A percentile compares a stretch with the other conserved stretches of the same genome.
phyloP scores from a whole-genome alignment of 2,797 vertebrate genomes.

The Passerculus sandwichensis region DNA sequence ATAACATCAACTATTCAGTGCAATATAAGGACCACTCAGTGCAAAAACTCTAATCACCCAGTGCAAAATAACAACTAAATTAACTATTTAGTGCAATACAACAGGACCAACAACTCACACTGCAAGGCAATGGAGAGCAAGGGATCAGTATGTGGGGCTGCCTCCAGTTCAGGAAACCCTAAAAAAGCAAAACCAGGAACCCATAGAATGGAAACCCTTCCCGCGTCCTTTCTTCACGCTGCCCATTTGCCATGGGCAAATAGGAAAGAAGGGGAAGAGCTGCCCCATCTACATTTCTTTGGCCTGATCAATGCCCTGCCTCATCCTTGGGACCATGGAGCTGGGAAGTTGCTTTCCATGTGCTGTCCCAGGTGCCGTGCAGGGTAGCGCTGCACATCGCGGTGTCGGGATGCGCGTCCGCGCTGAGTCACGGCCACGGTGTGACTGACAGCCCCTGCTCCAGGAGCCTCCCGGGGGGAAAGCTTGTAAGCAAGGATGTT shows the following conservation, averaged over 20 bases:
- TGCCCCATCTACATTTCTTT: neutral
- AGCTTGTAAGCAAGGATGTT: constrained; percentile 54
- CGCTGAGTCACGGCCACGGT: neutral
- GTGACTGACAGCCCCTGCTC: constrained; percentile 30
- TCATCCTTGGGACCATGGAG: neutral
- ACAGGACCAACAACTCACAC: neutral
- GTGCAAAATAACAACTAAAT: too few species aligned
- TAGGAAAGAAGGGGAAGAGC: neutral
- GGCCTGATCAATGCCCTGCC: neutral
- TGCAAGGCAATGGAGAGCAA: neutral
- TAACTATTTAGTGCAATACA: too few species aligned
- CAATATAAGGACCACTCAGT: too few species aligned
- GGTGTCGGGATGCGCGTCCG: neutral
- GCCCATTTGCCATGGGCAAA: neutral
- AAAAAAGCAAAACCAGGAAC: neutral
- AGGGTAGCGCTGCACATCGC: neutral
- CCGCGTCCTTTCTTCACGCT: neutral
- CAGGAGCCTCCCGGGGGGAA: constrained; percentile 4
- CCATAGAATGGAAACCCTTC: neutral
- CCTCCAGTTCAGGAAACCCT: neutral
- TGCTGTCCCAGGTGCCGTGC: neutral
- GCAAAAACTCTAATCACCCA: too few species aligned
- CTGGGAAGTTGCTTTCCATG: neutral
- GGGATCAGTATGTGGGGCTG: neutral
- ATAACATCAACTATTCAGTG: too few species aligned